These are phyloP conservation scores for Falco naumanni DNA, from an alignment of 2,797 vertebrate genomes.

Conservation along the genomic window DNA sequence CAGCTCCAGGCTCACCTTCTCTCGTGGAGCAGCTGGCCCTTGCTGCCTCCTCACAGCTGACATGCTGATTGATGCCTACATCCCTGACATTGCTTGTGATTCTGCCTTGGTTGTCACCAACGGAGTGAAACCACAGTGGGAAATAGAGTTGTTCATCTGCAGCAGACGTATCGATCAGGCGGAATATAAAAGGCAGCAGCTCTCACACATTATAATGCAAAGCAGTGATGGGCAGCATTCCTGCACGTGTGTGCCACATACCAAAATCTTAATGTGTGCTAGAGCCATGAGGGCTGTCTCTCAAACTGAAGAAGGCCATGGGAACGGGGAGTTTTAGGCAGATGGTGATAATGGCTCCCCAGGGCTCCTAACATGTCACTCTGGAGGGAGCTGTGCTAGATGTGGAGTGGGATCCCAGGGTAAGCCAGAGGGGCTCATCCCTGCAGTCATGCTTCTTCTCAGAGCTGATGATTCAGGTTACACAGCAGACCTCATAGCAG, in stretches of 20 bases:
- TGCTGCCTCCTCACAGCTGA: background rate
- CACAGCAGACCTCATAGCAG: accelerated
- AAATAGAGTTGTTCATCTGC: background rate
- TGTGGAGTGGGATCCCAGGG: background rate
- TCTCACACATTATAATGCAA: background rate
- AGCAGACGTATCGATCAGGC: background rate
- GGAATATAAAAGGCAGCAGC: background rate
- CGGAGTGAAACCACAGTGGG: background rate
- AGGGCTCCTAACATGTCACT: background rate
- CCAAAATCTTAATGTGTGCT: background rate
- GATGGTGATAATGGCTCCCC: background rate
- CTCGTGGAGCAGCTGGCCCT: background rate
- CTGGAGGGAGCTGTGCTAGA: background rate
- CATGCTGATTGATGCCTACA: background rate
- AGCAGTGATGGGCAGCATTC: background rate
- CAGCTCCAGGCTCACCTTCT: background rate
- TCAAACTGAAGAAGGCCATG: background rate
- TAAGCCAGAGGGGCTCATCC: background rate
- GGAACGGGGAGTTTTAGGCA: background rate
- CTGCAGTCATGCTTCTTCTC: background rate
- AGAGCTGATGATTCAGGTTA: background rate
- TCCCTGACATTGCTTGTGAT: background rate
- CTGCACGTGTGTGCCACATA: background rate
- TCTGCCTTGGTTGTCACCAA: background rate
- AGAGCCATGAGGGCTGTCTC: background rate